Conservation (phyloP, 1,140 invertebrate species). For the Drosophila obscura region DNA sequence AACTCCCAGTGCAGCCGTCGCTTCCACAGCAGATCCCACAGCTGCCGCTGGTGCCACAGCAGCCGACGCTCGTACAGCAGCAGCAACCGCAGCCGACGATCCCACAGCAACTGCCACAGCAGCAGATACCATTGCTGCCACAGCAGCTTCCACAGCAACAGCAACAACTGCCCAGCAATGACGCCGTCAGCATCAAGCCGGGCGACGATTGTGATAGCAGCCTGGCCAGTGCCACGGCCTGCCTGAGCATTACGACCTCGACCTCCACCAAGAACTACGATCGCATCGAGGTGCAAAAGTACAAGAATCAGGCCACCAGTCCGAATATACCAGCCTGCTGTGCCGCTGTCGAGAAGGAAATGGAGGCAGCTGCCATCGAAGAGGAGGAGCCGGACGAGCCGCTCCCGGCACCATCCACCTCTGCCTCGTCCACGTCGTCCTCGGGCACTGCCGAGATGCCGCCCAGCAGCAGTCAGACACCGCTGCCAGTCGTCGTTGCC, state of each 20-base stretch:
- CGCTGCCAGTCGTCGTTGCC: slow-evolving; percentile 35
- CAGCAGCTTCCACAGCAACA: slow-evolving; percentile 33
- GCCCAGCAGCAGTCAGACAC: slow-evolving; percentile 51
- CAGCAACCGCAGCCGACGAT: slow-evolving; percentile 26
- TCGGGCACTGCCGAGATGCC: slow-evolving; percentile 41
- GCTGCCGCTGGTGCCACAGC: too few species aligned
- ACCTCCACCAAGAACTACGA: slow-evolving; percentile 82
- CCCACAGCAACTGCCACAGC: slow-evolving; percentile 32
- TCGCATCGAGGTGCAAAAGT: slow-evolving; percentile 82
- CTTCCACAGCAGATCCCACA: slow-evolving; percentile 7
- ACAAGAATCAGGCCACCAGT: slow-evolving; percentile 83
- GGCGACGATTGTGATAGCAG: slow-evolving; percentile 79
- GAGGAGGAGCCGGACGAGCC: slow-evolving; percentile 47
- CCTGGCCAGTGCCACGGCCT: slow-evolving; percentile 70
- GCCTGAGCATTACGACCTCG: slow-evolving; percentile 77
- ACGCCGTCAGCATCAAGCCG: slow-evolving; percentile 34
- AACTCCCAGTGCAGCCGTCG: slow-evolving; percentile 1
- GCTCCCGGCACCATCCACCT: slow-evolving; percentile 16
- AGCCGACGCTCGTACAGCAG: too few species aligned
- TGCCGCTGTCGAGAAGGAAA: slow-evolving; percentile 59
- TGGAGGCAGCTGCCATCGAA: slow-evolving; percentile 22
- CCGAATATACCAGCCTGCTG: slow-evolving; percentile 80
- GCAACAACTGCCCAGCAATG: slow-evolving; percentile 10
- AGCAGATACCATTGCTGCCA: slow-evolving; percentile 21
- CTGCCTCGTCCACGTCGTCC: slow-evolving; percentile 28